These are phyloP conservation scores for Gymnopithys bicolor DNA, from an alignment of 2,797 vertebrate genomes.

Conservation along the genomic window DNA sequence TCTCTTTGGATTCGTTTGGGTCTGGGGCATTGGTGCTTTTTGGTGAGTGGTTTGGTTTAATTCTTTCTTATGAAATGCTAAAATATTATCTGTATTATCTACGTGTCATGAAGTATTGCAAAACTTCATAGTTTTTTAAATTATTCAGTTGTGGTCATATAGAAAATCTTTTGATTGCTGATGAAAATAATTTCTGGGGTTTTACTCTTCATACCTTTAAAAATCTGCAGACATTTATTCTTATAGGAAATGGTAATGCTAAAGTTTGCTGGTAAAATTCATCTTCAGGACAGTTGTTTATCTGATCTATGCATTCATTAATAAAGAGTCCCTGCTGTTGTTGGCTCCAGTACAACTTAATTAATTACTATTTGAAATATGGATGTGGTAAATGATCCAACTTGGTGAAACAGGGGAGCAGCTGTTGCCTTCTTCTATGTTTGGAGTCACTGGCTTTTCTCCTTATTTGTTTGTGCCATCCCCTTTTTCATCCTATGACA, in stretches of 20 bases:
- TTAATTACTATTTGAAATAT: conserved; percentile 66
- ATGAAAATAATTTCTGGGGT: not conserved
- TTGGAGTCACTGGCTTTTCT: conserved; percentile 34
- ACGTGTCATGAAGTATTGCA: not conserved
- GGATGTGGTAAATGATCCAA: conserved; percentile 60
- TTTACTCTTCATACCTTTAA: not conserved
- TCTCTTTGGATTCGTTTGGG: not conserved
- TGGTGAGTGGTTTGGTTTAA: not conserved
- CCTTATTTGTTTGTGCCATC: not conserved
- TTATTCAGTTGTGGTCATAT: not conserved
- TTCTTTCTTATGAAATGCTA: not conserved
- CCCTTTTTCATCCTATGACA: conserved; percentile 19
- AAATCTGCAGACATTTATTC: not conserved
- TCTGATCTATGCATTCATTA: conserved; percentile 55
- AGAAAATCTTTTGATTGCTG: not conserved
- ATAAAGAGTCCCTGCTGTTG: conserved; percentile 58
- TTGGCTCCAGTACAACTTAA: conserved; percentile 47
- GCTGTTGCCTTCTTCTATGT: conserved; percentile 47
- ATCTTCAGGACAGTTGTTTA: conserved; percentile 40
- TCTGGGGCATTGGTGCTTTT: not conserved
- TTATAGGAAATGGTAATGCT: not conserved
- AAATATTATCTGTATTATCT: not conserved
- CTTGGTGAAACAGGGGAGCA: conserved; percentile 58
- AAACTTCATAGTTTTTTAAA: not conserved
- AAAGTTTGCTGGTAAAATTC: conserved; percentile 13